Conservation (phyloP, 2,113 vertebrate species). For the Hippocampus mohnikei region DNA sequence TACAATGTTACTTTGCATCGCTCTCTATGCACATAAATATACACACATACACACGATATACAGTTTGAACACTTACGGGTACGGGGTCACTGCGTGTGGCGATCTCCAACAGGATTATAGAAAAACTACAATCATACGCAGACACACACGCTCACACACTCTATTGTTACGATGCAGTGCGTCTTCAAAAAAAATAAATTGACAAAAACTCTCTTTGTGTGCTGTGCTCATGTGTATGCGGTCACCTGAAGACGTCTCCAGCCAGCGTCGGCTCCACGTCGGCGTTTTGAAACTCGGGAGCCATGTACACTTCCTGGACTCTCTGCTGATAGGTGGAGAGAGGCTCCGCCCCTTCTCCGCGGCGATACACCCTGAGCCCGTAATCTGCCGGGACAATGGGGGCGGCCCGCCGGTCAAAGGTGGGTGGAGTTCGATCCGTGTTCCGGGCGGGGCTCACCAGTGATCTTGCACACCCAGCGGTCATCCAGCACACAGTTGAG, state of each 20-base stretch:
- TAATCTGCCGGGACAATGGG: constrained; percentile 67
- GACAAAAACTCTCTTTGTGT: background rate
- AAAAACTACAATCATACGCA: constrained; percentile 70
- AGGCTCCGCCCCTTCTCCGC: constrained; percentile 62
- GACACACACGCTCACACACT: constrained; percentile 10
- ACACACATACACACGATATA: no score
- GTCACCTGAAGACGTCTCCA: constrained; percentile 79
- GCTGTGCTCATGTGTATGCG: background rate
- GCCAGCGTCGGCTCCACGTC: constrained; percentile 68
- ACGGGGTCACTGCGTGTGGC: constrained; percentile 76
- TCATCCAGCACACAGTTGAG: constrained; percentile 81
- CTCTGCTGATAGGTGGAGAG: constrained; percentile 67
- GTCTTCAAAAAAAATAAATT: background rate
- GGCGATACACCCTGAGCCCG: constrained; percentile 74
- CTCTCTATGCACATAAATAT: no score
- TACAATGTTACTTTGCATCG: no score
- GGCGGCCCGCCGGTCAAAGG: background rate
- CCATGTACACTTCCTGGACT: constrained; percentile 70
- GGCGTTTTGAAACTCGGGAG: constrained; percentile 72
- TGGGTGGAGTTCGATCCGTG: no score
- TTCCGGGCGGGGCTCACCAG: constrained; percentile 57
- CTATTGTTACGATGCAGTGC: background rate
- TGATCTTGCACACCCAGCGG: constrained; percentile 84
- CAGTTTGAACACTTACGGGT: constrained; percentile 65
- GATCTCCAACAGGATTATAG: constrained; percentile 83